phyloP scores from a whole-genome alignment of 2,113 vertebrate genomes.

The Butastur rufipennis region DNA sequence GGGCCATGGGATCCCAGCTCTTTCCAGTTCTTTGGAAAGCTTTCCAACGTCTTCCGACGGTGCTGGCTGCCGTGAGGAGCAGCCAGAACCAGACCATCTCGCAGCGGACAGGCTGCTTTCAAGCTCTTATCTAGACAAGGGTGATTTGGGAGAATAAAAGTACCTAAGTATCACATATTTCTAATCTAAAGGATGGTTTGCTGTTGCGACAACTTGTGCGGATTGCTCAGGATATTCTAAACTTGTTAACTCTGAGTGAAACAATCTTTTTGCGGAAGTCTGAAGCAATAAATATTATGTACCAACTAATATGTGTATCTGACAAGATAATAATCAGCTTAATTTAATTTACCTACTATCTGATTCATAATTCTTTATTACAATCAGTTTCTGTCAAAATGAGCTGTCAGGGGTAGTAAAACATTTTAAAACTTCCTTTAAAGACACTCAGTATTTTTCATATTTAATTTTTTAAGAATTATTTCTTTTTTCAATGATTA shows the following conservation, averaged over 20 bases:
- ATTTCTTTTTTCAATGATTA: not conserved
- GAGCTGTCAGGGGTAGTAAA: not conserved
- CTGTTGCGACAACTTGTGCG: accelerated
- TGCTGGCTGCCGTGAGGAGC: accelerated
- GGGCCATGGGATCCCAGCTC: not conserved
- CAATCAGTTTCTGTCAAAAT: not conserved
- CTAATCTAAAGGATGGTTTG: not conserved
- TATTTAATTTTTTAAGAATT: not conserved
- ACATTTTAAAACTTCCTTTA: not conserved
- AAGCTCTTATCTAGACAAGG: not conserved
- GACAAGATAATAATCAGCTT: not conserved
- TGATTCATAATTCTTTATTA: not conserved
- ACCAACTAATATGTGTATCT: not conserved
- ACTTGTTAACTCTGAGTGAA: not conserved
- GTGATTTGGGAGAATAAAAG: not conserved
- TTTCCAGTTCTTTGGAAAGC: not conserved
- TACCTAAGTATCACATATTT: accelerated
- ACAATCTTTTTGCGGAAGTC: not conserved
- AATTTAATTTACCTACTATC: not conserved
- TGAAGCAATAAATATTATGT: not conserved
- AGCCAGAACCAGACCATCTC: not conserved
- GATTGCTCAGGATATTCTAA: not conserved
- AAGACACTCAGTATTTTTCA: not conserved
- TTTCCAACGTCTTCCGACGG: accelerated
- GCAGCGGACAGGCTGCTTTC: not conserved